Base-by-base conservation (phyloP, 2,797 vertebrate genomes). In the Onychomys leucogaster region DNA sequence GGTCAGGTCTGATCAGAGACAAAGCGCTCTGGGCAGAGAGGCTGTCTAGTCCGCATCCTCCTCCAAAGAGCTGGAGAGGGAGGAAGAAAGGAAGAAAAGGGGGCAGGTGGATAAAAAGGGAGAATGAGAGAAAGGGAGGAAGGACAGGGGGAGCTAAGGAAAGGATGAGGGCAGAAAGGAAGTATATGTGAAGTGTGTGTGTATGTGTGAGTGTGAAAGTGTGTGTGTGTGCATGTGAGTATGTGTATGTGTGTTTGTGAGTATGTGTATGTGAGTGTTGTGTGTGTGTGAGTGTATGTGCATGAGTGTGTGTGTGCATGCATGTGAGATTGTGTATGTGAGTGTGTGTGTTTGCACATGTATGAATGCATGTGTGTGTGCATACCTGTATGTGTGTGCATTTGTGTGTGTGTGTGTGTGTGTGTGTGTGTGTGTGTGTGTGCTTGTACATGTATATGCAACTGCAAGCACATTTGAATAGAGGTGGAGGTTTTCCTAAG, bases 1-100 rank as follows among this genome's bases (percentile, higher is more conserved):
- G 95, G 92, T 92, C 1, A 9, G 46, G 69, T 83, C 88, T 96
- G 94, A 95, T 96, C 96, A 95, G 90, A 97, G 63, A 95, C 93
- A 94, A 97, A 97, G 96, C 41, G 41, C 65, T 94, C 52, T 88
- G 29, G 94, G 61, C 25, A 73, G 59, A 88, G 37, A 94, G 41
- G 82, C 90, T 94, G 77, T 96, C 85, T 55, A 65, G 43, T 46
- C 75, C 43, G 29, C 6, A 63, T 90, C 37, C 13, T 95, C 92
- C 71, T 95, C 92, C 71, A 67, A 96, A 95, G 73, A 92, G n/a
- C 81, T 69, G 73, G 43, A 73, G 41, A 94, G 57, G 92, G 78
- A 80, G 27, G 46, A 63, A 71, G 21, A 80, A 55, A 82, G n/a
- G 49, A 75, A 55, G 4, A 41, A 52, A 67, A 82, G 23, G 25